phyloP scores from a whole-genome alignment of 2,797 vertebrate species.

The Tauraco hartlaubi region DNA sequence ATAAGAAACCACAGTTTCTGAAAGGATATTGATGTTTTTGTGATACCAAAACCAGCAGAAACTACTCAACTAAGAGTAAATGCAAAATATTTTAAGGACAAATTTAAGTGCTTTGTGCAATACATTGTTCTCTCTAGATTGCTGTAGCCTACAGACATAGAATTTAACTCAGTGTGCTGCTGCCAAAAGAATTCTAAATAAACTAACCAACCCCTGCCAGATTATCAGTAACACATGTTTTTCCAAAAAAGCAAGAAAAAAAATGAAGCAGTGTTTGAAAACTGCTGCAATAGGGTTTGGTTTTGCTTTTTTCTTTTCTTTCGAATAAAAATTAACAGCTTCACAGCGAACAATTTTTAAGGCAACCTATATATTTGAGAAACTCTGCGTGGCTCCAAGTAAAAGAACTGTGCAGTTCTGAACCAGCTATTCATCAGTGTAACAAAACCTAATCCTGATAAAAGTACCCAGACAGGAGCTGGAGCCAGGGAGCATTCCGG shows the following conservation, averaged over 20 bases:
- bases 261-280: constrained; percentile 57
- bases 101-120: constrained; percentile 5
- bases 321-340: constrained; percentile 28
- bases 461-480: constrained; percentile 46
- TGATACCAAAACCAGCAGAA: constrained; percentile 18
- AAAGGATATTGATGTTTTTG: background rate
- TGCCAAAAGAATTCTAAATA: constrained; percentile 19
- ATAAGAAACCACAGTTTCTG: background rate
- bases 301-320: constrained; percentile 4
- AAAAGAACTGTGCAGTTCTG: background rate
- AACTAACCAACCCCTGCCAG: background rate
- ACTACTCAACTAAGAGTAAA: background rate
- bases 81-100: constrained; percentile 10
- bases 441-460: constrained; percentile 58
- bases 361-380: constrained; percentile 15
- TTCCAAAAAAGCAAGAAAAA: constrained; percentile 28
- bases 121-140: constrained; percentile 1
- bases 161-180: constrained; percentile 15
- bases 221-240: background rate
- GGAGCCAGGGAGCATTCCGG: constrained; percentile 53
- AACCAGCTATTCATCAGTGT: constrained; percentile 22
- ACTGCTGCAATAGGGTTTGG: background rate
- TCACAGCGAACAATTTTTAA: constrained; percentile 32
- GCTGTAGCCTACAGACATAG: background rate
- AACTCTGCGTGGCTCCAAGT: constrained; percentile 5